These are phyloP conservation scores for Hippocampus comes DNA, from an alignment of 2,113 vertebrate genomes.

Conservation along the genomic window DNA sequence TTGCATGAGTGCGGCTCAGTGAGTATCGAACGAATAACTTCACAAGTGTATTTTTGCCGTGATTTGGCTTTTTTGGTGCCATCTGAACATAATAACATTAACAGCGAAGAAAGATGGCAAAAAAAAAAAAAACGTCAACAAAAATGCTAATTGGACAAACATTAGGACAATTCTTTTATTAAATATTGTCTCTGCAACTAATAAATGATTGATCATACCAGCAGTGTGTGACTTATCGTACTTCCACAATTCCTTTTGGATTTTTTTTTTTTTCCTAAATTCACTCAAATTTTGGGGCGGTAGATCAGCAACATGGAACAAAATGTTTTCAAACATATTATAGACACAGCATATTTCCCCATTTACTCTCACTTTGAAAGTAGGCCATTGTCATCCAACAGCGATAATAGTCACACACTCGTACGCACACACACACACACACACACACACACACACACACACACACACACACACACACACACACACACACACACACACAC, in stretches of 20 bases:
- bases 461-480: not conserved
- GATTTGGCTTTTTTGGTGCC: not conserved
- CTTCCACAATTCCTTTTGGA: not conserved
- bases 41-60: not conserved
- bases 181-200: not conserved
- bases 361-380: constrained; percentile 14
- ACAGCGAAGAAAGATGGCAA: not conserved
- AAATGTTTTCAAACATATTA: not conserved
- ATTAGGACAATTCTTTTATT: not conserved
- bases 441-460: too few species aligned
- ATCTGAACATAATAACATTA: not conserved
- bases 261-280: too few species aligned
- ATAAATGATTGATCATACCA: not conserved
- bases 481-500: constrained; percentile 4
- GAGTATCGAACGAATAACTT: not conserved
- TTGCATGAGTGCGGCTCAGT: not conserved
- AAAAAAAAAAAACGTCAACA: not conserved
- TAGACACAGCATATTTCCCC: not conserved
- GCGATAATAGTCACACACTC: constrained; percentile 18
- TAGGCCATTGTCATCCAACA: constrained; percentile 26
- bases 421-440: too few species aligned
- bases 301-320: not conserved
- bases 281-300: too few species aligned
- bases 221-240: not conserved
- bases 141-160: not conserved